Conservation (phyloP, 2,113 vertebrate species). For the Sigmodon hispidus region DNA sequence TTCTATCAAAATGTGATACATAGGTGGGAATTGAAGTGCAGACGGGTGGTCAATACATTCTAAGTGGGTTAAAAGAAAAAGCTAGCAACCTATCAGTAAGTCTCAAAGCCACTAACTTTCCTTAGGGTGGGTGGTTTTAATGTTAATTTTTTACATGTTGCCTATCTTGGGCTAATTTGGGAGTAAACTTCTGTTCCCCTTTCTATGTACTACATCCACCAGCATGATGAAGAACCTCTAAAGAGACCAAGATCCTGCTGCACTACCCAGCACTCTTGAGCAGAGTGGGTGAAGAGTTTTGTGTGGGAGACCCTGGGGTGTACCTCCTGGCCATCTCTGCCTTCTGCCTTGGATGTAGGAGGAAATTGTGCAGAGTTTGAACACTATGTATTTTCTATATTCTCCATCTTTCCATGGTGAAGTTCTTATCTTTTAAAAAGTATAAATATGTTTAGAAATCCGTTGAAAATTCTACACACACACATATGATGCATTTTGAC, state of each 20-base stretch:
- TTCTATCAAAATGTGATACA: neutral
- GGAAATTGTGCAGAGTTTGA: no score
- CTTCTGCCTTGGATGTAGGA: neutral
- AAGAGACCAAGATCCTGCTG: neutral
- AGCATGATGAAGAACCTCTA: neutral
- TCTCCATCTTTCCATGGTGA: neutral
- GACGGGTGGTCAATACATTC: neutral
- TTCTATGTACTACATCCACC: fast-evolving
- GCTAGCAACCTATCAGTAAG: no score
- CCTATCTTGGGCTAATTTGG: neutral
- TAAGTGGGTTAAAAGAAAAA: neutral
- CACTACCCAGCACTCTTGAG: no score
- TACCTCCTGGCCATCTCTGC: neutral
- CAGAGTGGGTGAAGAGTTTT: neutral
- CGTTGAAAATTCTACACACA: neutral
- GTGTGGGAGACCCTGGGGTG: neutral
- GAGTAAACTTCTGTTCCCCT: neutral
- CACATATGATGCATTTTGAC: neutral
- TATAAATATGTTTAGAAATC: neutral
- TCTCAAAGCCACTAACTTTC: neutral
- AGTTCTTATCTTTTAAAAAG: neutral
- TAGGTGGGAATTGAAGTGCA: neutral
- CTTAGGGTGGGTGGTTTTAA: neutral
- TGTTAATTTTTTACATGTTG: neutral
- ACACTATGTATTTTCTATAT: neutral